Percentiles rank a stretch among this genome's conserved stretches.
phyloP scores from a whole-genome alignment of 2,113 vertebrate genomes.

The Platysternon megacephalum region DNA sequence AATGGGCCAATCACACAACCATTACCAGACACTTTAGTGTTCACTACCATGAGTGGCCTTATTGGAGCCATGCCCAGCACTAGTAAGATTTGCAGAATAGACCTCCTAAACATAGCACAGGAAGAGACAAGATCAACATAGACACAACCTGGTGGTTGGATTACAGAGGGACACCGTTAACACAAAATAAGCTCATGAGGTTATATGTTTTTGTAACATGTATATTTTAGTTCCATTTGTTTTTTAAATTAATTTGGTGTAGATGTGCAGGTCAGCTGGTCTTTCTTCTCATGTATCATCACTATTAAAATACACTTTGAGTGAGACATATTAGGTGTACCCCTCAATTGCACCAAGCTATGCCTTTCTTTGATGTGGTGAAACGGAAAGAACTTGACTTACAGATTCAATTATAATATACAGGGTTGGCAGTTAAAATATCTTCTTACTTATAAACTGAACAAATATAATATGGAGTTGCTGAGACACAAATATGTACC shows the following conservation, averaged over 20 bases:
- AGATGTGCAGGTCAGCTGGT: neutral
- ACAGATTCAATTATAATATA: neutral
- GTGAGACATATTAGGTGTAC: neutral
- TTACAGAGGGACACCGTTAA: neutral
- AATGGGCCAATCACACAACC: neutral
- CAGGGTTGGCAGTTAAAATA: neutral
- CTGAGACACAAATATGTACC: neutral
- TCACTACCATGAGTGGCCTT: neutral
- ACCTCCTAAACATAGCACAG: neutral
- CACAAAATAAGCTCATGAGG: neutral
- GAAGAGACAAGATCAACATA: neutral
- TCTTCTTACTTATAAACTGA: neutral
- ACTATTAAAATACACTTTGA: neutral
- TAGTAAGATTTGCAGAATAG: neutral
- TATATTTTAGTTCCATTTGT: neutral
- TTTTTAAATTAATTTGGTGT: neutral
- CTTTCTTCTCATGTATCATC: neutral
- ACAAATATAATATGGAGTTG: neutral
- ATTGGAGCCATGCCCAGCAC: neutral
- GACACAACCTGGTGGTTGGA: neutral
- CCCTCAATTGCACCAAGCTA: neutral
- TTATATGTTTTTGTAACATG: neutral
- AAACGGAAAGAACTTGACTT: neutral
- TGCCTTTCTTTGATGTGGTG: neutral
- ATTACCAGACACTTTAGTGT: neutral